phyloP scores from a whole-genome alignment of 2,113 vertebrate species.

The Capreolus pygargus region DNA sequence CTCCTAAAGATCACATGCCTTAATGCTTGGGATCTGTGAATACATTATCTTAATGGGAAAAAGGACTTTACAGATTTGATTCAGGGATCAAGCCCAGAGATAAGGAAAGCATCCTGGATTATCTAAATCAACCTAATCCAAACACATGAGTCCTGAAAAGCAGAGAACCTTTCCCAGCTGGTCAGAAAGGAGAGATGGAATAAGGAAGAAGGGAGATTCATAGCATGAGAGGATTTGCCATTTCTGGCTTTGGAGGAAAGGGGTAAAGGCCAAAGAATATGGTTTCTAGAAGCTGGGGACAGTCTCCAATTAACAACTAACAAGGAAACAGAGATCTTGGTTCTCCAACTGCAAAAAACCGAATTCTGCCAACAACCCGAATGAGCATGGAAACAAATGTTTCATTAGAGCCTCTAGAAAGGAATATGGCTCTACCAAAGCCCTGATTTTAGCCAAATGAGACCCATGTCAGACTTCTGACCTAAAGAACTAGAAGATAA shows the following conservation, averaged over 20 bases:
- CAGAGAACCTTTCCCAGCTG: neutral
- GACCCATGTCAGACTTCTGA: neutral
- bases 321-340: neutral
- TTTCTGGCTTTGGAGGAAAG: neutral
- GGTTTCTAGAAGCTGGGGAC: neutral
- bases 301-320: neutral
- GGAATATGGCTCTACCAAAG: neutral
- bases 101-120: neutral
- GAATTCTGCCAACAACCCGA: neutral
- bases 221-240: neutral
- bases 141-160: neutral
- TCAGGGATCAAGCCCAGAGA: neutral
- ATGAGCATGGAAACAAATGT: neutral
- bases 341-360: neutral
- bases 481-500: neutral
- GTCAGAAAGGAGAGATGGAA: neutral
- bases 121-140: neutral
- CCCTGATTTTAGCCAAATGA: neutral
- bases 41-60: neutral
- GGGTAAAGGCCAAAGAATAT: neutral
- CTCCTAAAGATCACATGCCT: neutral
- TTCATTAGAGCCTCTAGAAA: neutral
- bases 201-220: neutral
- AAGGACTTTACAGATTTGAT: neutral
- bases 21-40: neutral